Percentiles rank a stretch among this genome's conserved stretches.
Evolutionary conservation across 2,113 vertebrate species (phyloP).

Genomic region (Ahaetulla prasina): DNA sequence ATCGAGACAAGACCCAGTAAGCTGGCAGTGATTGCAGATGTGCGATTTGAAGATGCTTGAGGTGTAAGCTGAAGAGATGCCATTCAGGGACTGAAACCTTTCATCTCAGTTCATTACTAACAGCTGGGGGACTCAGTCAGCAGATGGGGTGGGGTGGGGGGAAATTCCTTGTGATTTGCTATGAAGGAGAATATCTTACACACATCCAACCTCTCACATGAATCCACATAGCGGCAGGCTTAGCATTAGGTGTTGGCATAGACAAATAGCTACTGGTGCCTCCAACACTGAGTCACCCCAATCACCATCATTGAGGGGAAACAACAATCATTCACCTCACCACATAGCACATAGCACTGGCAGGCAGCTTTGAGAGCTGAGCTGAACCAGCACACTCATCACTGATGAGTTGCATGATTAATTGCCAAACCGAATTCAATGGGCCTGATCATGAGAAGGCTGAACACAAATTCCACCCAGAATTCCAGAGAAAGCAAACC

Average conservation of each 20-base stretch:
- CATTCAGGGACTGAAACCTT: background rate
- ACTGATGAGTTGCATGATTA: background rate
- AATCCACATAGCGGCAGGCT: background rate
- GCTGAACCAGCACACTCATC: background rate
- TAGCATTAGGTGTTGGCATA: background rate
- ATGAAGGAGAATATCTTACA: background rate
- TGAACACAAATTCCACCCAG: background rate
- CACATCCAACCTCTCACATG: background rate
- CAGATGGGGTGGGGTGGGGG: background rate
- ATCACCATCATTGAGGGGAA: background rate
- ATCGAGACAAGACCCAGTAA: background rate
- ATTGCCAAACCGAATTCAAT: background rate
- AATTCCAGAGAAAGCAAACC: background rate
- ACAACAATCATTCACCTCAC: background rate
- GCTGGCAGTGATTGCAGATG: background rate
- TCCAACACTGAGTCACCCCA: background rate
- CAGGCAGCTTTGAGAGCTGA: background rate
- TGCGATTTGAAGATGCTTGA: slow-evolving; percentile 1
- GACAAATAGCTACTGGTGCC: background rate
- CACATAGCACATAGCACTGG: background rate
- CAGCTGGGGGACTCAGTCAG: background rate
- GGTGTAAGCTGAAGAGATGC: slow-evolving; percentile 10
- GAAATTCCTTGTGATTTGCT: background rate
- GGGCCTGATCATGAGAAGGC: background rate
- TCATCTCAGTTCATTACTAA: background rate